Evolutionary conservation across 2,113 vertebrate genomes (phyloP).

Genomic region (Cyphomyrus plagiostoma): DNA sequence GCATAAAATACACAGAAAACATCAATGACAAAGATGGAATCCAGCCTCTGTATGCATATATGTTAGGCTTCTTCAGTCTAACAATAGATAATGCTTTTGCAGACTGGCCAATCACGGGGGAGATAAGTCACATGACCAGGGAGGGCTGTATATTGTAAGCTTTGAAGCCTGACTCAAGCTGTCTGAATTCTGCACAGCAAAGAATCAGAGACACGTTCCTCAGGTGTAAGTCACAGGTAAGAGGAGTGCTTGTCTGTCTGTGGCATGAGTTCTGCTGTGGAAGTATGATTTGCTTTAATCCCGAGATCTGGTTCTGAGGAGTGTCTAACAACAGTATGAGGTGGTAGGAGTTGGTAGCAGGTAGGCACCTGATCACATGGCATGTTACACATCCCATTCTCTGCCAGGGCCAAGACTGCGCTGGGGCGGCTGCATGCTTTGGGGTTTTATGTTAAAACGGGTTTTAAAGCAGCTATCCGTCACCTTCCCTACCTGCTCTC

Average conservation of each 20-base stretch:
- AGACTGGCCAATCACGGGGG: neutral
- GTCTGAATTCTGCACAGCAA: conserved; percentile 18
- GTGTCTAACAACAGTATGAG: neutral
- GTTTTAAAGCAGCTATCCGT: neutral
- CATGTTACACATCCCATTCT: neutral
- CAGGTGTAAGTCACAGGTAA: conserved; percentile 10
- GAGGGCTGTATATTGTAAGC: conserved; percentile 22
- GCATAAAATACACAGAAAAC: neutral
- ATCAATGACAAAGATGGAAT: neutral
- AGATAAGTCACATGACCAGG: conserved; percentile 18
- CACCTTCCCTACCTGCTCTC: neutral
- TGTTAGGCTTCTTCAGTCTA: conserved; percentile 7
- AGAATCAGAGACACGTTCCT: conserved; percentile 13
- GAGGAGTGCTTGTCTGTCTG: neutral
- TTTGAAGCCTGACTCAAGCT: conserved; percentile 9
- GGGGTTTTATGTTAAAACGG: neutral
- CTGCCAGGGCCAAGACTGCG: neutral
- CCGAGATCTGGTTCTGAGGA: neutral
- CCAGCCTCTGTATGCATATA: neutral
- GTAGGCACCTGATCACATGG: neutral
- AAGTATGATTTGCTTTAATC: neutral
- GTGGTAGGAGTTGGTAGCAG: neutral
- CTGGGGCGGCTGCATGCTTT: neutral
- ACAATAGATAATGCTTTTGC: conserved; percentile 22
- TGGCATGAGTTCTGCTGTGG: neutral